Evolutionary conservation across 2,113 vertebrate species (phyloP).

Genomic region (Monopterus albus): DNA sequence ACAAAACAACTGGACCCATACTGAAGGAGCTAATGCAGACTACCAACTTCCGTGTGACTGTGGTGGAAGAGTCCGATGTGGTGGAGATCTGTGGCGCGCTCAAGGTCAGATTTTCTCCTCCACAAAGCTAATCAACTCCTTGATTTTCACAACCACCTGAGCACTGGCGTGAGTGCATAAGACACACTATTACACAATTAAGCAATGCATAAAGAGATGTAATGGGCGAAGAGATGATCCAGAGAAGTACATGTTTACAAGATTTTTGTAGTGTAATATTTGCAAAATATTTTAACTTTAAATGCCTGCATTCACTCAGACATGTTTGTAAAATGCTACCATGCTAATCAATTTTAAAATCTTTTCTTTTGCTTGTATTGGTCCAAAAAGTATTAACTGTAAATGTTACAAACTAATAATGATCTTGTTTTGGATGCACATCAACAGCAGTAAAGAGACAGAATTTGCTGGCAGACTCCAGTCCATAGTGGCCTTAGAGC

Average conservation of each 20-base stretch:
- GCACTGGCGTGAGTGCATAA: too few species aligned
- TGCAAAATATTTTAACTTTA: background rate
- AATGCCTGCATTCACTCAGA: background rate
- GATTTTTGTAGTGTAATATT: background rate
- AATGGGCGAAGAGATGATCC: background rate
- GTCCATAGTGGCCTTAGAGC: too few species aligned
- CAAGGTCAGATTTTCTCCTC: slow-evolving; percentile 83
- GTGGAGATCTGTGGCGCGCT: slow-evolving; percentile 98
- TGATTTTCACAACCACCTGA: background rate
- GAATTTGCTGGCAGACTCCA: too few species aligned
- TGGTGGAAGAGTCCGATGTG: slow-evolving; percentile 93
- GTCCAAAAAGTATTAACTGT: too few species aligned
- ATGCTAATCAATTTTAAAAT: too few species aligned
- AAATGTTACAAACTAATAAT: too few species aligned
- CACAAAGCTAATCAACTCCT: too few species aligned
- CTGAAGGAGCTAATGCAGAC: slow-evolving; percentile 97
- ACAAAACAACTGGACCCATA: slow-evolving; percentile 80
- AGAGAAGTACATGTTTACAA: background rate
- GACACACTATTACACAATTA: background rate
- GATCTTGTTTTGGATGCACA: too few species aligned
- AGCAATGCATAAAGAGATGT: background rate
- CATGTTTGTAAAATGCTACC: too few species aligned
- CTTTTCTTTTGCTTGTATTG: too few species aligned
- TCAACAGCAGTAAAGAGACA: too few species aligned
- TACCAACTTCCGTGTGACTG: slow-evolving; percentile 91